These are phyloP conservation scores for Apamea anceps DNA, from an alignment of 2,888 invertebrate species.

Conservation along the genomic window DNA sequence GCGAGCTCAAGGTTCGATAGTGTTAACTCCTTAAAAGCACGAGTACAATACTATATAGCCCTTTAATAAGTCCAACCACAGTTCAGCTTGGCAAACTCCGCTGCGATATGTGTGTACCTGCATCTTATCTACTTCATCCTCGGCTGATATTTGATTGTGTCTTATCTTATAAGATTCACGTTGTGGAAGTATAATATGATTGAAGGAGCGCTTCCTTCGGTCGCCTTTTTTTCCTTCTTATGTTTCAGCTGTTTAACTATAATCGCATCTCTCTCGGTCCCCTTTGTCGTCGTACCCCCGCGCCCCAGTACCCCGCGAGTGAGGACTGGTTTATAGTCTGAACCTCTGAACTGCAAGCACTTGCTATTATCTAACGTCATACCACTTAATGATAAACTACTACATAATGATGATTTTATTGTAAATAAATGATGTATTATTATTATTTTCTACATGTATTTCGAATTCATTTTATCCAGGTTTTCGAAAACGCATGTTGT, in stretches of 20 bases:
- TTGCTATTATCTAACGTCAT: neutral
- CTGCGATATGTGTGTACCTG: neutral
- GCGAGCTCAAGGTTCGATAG: constrained; percentile 91
- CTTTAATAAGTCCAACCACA: neutral
- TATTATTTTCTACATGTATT: neutral
- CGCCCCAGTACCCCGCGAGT: too few relatives aligned
- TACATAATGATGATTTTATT: neutral
- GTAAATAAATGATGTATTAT: neutral
- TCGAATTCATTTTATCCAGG: neutral
- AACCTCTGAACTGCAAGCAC: neutral
- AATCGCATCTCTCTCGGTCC: too few relatives aligned
- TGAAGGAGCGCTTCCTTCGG: neutral
- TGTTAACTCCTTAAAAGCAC: neutral
- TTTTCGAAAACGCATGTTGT: neutral
- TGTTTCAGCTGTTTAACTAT: neutral
- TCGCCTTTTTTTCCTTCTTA: neutral
- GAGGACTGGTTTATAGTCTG: too few relatives aligned
- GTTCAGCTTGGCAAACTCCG: neutral
- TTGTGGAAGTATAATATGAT: neutral
- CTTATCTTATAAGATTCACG: neutral
- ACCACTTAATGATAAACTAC: neutral
- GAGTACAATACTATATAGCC: neutral
- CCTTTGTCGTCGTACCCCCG: too few relatives aligned
- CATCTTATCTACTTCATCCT: neutral
- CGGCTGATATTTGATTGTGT: neutral